Percentiles rank a stretch among this genome's conserved stretches.
These are phyloP conservation scores for Synergus gifuensis DNA, from an alignment of 2,888 invertebrate genomes.

Conservation along the genomic window DNA sequence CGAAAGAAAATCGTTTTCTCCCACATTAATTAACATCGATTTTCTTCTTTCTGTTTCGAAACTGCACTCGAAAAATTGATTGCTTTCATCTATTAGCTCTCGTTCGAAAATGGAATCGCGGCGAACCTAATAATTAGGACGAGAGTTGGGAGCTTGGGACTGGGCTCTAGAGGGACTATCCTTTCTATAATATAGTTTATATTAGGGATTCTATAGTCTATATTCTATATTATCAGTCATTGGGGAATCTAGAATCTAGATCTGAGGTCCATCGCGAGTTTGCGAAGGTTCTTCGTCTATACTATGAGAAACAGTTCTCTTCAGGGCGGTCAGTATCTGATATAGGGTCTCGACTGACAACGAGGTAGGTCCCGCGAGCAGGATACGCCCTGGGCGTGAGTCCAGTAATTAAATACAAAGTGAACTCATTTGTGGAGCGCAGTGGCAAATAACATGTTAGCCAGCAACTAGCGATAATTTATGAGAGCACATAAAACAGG, in stretches of 20 bases:
- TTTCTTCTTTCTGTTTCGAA: conserved; percentile 19
- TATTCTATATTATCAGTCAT: conserved; percentile 21
- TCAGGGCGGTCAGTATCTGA: conserved; percentile 51
- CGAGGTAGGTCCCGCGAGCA: conserved; percentile 56
- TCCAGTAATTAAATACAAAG: conserved; percentile 76
- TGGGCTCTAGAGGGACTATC: conserved; percentile 3
- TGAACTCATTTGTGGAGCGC: conserved; percentile 75
- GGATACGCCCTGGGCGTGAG: conserved; percentile 75
- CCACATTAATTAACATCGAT: neutral
- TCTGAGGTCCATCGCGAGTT: conserved; percentile 45
- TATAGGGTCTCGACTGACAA: conserved; percentile 44
- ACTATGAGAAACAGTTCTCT: conserved; percentile 49
- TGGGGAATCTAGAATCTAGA: conserved; percentile 29
- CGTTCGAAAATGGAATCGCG: conserved; percentile 67
- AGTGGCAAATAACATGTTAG: conserved; percentile 75
- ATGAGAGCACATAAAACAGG: conserved; percentile 25
- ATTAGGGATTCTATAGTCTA: neutral
- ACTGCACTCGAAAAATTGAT: conserved; percentile 66
- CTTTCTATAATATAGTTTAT: conserved; percentile 21
- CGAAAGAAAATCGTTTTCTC: conserved; percentile 7
- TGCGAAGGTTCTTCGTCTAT: neutral
- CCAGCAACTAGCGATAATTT: conserved; percentile 63
- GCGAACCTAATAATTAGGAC: conserved; percentile 71
- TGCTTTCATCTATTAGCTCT: conserved; percentile 74
- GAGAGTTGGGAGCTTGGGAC: neutral